phyloP scores from a whole-genome alignment of 2,888 invertebrate species.

The Seira sanloemensis region DNA sequence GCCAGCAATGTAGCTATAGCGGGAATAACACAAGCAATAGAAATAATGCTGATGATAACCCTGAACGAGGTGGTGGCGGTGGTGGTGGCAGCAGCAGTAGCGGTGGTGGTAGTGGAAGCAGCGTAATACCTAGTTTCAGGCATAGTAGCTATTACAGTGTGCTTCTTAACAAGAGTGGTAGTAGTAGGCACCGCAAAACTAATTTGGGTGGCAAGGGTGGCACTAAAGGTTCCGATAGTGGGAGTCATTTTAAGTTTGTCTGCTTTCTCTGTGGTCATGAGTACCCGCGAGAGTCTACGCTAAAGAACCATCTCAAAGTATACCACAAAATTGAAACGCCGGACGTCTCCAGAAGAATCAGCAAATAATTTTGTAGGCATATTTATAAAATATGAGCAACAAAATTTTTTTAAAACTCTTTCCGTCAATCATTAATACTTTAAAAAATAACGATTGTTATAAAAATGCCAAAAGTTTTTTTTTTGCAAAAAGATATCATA shows the following conservation, averaged over 20 bases:
- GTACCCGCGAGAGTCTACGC: conserved; percentile 72
- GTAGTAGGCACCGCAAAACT: conserved; percentile 54
- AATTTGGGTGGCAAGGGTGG: conserved; percentile 54
- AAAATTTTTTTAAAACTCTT: background rate
- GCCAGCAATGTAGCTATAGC: conserved; percentile 13
- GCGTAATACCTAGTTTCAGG: conserved; percentile 32
- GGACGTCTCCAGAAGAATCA: conserved; percentile 51
- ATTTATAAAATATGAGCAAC: background rate
- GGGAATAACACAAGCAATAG: background rate
- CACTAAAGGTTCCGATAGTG: conserved; percentile 46
- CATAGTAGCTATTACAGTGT: conserved; percentile 48
- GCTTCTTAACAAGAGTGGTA: conserved; percentile 54
- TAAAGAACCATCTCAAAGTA: conserved; percentile 72
- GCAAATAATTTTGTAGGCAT: conserved; percentile 25
- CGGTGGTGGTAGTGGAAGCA: conserved; percentile 39
- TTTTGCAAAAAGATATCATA: background rate
- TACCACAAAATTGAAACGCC: conserved; percentile 72
- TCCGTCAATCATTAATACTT: background rate
- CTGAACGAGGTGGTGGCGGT: background rate
- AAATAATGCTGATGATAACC: background rate
- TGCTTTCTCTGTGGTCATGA: conserved; percentile 73
- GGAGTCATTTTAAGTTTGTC: conserved; percentile 71
- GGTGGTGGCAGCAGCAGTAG: conserved; percentile 25
- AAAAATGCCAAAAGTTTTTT: background rate
- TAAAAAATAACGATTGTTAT: background rate